These are phyloP conservation scores for Chironomus riparius DNA, from an alignment of 2,888 invertebrate genomes.

Conservation along the genomic window DNA sequence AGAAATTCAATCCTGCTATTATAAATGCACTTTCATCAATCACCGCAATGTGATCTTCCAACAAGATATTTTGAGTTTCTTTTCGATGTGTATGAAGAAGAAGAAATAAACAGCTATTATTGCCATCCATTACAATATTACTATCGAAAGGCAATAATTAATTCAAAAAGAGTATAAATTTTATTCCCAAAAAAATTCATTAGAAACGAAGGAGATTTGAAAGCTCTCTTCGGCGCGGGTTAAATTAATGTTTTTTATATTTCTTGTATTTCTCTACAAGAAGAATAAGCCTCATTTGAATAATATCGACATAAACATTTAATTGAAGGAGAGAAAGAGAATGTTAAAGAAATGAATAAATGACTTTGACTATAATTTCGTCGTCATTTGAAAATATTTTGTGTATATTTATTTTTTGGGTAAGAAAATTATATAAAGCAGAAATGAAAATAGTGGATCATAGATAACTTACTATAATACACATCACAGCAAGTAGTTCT, in stretches of 20 bases:
- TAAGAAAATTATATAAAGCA: neutral
- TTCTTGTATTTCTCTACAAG: neutral
- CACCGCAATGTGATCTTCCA: too few species aligned
- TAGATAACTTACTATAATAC: neutral
- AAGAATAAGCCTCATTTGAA: conserved; percentile 25
- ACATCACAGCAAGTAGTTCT: neutral
- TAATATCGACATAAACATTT: conserved; percentile 26
- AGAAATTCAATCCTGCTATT: too few species aligned
- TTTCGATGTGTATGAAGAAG: neutral
- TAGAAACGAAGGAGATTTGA: conserved; percentile 15
- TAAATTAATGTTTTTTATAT: conserved; percentile 17
- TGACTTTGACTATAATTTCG: neutral
- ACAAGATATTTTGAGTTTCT: neutral
- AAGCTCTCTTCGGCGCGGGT: conserved; percentile 20
- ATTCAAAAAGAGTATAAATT: conserved; percentile 20
- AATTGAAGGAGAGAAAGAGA: conserved; percentile 21
- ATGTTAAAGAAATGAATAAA: neutral
- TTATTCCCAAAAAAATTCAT: conserved; percentile 3
- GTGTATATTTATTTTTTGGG: neutral
- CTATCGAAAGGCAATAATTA: conserved; percentile 18
- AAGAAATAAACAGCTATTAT: conserved; percentile 2
- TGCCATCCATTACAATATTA: conserved; percentile 14
- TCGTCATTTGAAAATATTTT: neutral
- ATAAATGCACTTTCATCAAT: too few species aligned
- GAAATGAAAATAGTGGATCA: conserved; percentile 15